Evolutionary conservation across 1,140 invertebrate species (phyloP).

Genomic region (Saccostrea echinata): DNA sequence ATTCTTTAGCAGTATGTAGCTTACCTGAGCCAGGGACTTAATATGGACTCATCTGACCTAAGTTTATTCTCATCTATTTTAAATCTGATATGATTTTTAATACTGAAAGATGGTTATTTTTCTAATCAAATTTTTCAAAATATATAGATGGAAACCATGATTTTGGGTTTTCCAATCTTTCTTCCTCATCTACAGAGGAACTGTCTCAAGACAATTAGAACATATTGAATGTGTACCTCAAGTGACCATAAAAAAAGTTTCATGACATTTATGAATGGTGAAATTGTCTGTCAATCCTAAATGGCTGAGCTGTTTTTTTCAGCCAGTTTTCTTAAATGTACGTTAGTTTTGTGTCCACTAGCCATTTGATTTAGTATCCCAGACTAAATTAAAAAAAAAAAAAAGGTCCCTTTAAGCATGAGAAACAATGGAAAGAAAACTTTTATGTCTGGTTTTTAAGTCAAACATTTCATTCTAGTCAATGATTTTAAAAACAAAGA

Average conservation of each 20-base stretch:
- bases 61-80: not conserved
- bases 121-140: not conserved
- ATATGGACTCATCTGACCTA: not conserved
- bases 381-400: not conserved
- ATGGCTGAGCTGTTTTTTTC: not conserved
- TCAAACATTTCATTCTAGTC: constrained; percentile 22
- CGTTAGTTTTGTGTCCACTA: not conserved
- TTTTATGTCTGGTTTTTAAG: not conserved
- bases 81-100: not conserved
- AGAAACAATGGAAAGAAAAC: not conserved
- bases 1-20: not conserved
- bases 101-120: not conserved
- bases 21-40: not conserved
- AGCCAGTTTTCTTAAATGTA: not conserved
- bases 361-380: not conserved
- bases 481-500: not conserved
- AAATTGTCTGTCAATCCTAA: not conserved
- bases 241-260: not conserved
- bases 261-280: not conserved
- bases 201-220: no score
- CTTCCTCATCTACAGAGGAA: no score
- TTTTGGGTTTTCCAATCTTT: no score
- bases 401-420: not conserved
- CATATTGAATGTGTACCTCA: no score
- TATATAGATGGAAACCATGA: no score